Conservation (phyloP, 1,140 invertebrate genomes). For the Drosophila kepulauana region DNA sequence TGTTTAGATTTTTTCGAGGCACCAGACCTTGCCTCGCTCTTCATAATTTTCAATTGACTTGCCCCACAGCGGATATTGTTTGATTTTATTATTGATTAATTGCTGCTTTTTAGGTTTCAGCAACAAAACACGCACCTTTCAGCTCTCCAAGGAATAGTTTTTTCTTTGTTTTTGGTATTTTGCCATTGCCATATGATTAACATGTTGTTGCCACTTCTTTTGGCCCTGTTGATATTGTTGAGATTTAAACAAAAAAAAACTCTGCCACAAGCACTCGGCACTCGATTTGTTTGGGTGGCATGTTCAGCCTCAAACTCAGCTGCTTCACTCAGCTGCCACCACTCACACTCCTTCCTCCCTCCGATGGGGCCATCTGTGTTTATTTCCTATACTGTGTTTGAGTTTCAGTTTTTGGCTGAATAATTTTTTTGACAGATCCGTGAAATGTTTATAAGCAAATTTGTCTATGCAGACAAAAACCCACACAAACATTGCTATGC, state of each 20-base stretch:
- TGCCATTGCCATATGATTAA: constrained; percentile 58
- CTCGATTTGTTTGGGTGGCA: constrained; percentile 65
- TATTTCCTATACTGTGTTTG: constrained; percentile 5
- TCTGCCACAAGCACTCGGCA: constrained; percentile 8
- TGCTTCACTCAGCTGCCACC: constrained; percentile 36
- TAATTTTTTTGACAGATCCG: constrained; percentile 67
- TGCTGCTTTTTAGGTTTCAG: constrained; percentile 52
- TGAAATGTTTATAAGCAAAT: constrained; percentile 73
- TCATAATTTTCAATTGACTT: constrained; percentile 69
- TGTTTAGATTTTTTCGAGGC: constrained; percentile 46
- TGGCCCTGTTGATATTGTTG: constrained; percentile 62
- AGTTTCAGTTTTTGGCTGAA: constrained; percentile 34
- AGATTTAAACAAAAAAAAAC: constrained; percentile 50
- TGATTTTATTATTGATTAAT: constrained; percentile 71
- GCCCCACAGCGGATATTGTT: constrained; percentile 56
- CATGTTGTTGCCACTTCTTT: constrained; percentile 48
- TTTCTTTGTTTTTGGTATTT: not conserved
- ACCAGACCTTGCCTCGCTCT: constrained; percentile 37
- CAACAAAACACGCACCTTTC: constrained; percentile 11
- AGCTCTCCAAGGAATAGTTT: not conserved
- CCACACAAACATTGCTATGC: not conserved
- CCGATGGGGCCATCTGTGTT: constrained; percentile 45
- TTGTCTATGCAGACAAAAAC: constrained; percentile 14
- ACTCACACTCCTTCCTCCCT: not conserved
- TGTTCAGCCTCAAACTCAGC: constrained; percentile 56